Evolutionary conservation across 2,797 vertebrate species (phyloP).

Genomic region (Arnoldichthys spilopterus): DNA sequence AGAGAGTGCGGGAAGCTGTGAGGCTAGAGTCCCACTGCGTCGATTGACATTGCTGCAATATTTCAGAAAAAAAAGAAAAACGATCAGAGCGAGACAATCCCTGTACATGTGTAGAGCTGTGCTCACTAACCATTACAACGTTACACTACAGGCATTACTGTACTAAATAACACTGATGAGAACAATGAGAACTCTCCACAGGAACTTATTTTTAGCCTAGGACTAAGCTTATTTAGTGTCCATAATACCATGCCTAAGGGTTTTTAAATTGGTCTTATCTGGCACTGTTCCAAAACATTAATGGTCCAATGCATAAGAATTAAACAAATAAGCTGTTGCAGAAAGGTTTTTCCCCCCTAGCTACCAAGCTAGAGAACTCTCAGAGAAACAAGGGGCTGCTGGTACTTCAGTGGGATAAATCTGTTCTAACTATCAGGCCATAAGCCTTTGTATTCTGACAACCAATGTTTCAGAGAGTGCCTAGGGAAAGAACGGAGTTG

Average conservation of each 20-base stretch:
- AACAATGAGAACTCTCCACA: neutral
- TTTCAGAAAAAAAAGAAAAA: neutral
- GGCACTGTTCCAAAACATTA: constrained; percentile 8
- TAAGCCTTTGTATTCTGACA: constrained; percentile 10
- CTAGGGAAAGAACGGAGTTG: neutral
- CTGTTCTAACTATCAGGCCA: constrained; percentile 9
- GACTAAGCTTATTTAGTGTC: constrained; percentile 4
- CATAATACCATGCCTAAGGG: constrained; percentile 4
- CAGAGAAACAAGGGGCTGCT: neutral
- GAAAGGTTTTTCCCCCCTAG: neutral
- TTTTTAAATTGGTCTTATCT: constrained; percentile 6
- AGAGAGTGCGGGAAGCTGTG: neutral
- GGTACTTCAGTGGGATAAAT: neutral
- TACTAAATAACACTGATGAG: neutral
- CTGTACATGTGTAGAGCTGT: neutral
- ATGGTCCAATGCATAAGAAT: neutral
- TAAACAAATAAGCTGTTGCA: constrained; percentile 17
- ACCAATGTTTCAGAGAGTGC: neutral
- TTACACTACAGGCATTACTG: neutral
- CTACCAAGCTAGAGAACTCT: constrained; percentile 1
- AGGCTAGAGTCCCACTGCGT: neutral
- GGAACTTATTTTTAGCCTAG: neutral
- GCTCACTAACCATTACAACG: neutral
- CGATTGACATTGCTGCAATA: neutral
- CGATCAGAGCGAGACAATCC: neutral